Evolutionary conservation across 2,888 invertebrate species (phyloP).

Genomic region (Hemithea aestivaria): DNA sequence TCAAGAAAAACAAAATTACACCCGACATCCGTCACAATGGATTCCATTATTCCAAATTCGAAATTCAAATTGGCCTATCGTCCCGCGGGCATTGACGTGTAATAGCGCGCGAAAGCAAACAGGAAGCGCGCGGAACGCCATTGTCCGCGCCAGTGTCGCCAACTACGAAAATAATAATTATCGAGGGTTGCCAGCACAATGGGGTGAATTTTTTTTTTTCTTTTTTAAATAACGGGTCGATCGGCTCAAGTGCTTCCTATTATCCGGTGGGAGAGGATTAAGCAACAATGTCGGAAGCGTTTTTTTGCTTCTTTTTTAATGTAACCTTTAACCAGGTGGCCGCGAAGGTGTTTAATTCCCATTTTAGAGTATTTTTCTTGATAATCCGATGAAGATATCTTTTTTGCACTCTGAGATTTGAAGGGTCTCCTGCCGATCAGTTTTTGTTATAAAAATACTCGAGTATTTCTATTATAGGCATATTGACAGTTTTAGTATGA

Average conservation of each 20-base stretch:
- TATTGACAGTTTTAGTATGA: too few relatives aligned
- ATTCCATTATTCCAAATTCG: slow-evolving; percentile 64
- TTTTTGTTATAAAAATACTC: too few relatives aligned
- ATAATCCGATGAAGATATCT: slow-evolving; percentile 60
- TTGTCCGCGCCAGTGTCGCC: slow-evolving; percentile 74
- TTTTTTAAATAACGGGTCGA: slow-evolving; percentile 71
- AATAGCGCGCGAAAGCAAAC: slow-evolving; percentile 78
- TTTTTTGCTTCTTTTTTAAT: slow-evolving; percentile 46
- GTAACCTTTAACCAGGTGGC: slow-evolving; percentile 59
- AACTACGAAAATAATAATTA: slow-evolving; percentile 79
- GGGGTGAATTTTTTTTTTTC: slow-evolving; percentile 50
- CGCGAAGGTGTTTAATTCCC: slow-evolving; percentile 65
- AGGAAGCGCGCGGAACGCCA: slow-evolving; percentile 69
- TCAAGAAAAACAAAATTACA: slow-evolving; percentile 59
- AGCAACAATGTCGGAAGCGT: slow-evolving; percentile 62
- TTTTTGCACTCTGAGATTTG: too few relatives aligned
- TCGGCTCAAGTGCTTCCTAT: slow-evolving; percentile 76
- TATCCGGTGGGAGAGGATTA: slow-evolving; percentile 66
- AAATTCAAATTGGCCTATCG: slow-evolving; percentile 77
- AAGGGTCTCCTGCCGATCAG: background rate
- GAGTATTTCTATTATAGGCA: too few relatives aligned
- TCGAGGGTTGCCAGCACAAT: slow-evolving; percentile 70
- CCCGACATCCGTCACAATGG: slow-evolving; percentile 53
- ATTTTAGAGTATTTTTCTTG: slow-evolving; percentile 47
- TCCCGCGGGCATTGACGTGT: slow-evolving; percentile 71